phyloP scores from a whole-genome alignment of 2,113 vertebrate genomes.

The Eretmochelys imbricata region DNA sequence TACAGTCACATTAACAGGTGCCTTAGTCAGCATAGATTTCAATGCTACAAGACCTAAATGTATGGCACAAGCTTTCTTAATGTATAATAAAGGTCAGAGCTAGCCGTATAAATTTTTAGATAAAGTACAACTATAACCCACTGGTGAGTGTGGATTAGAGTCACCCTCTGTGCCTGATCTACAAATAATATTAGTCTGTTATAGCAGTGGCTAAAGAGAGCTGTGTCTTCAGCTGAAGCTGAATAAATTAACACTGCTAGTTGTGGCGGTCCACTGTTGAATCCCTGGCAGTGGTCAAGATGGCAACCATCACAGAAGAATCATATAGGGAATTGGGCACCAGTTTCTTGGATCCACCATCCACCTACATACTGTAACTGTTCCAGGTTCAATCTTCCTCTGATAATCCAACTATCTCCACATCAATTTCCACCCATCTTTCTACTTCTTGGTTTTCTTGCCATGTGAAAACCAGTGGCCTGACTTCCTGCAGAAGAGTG shows the following conservation, averaged over 20 bases:
- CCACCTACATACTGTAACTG: not conserved
- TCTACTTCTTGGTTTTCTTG: too few species aligned
- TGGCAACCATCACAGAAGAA: too few species aligned
- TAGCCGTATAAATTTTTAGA: conserved; percentile 39
- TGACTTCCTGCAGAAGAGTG: not conserved
- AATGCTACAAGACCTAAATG: conserved; percentile 17
- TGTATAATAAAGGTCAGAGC: not conserved
- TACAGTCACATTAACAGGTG: conserved; percentile 3
- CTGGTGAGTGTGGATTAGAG: not conserved
- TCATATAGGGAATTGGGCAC: too few species aligned
- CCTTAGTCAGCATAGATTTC: conserved; percentile 5
- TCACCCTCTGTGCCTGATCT: not conserved
- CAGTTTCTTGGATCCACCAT: too few species aligned
- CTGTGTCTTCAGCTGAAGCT: not conserved
- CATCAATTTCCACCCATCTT: too few species aligned
- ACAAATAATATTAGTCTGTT: not conserved
- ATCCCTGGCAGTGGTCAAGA: too few species aligned
- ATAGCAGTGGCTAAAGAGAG: not conserved
- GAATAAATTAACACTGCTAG: not conserved
- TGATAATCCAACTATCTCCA: not conserved
- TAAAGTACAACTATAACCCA: conserved; percentile 6
- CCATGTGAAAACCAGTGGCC: not conserved
- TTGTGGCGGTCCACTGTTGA: not conserved
- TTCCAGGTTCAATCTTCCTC: not conserved
- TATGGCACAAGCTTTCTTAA: not conserved